phyloP scores from a whole-genome alignment of 2,113 vertebrate genomes.

The Rutilus rutilus region DNA sequence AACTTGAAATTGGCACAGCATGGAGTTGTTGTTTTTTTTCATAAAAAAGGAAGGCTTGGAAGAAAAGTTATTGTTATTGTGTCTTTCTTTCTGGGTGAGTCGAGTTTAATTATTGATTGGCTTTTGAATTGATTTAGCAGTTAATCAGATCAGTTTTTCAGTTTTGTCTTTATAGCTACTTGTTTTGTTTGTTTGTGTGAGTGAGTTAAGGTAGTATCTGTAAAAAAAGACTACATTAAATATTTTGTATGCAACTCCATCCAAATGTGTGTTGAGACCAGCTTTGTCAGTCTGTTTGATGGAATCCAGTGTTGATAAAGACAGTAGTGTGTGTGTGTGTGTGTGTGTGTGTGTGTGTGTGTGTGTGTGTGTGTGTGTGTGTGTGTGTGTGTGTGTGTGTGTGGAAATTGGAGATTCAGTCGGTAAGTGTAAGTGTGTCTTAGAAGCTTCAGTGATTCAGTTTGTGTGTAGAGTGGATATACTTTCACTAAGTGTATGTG shows the following conservation, averaged over 20 bases:
- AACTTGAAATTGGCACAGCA: conserved; percentile 63
- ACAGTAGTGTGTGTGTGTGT: background rate
- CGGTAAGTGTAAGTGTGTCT: conserved; percentile 24
- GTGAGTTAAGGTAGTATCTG: background rate
- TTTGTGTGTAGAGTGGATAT: conserved; percentile 37
- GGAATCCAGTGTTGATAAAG: conserved; percentile 21
- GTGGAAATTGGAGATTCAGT: conserved; percentile 2
- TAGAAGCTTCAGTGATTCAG: conserved; percentile 19
- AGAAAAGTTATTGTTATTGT: conserved; percentile 76
- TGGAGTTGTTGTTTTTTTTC: conserved; percentile 66
- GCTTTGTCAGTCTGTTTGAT: background rate
- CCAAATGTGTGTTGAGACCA: conserved; percentile 65
- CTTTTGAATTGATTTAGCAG: too few relatives aligned
- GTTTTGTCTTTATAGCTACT: too few relatives aligned
- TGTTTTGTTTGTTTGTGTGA: too few relatives aligned
- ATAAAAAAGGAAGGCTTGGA: conserved; percentile 65
- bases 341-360: background rate
- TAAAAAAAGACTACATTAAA: conserved; percentile 61
- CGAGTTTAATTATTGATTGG: too few relatives aligned
- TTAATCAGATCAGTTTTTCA: too few relatives aligned
- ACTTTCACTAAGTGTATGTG: conserved; percentile 45
- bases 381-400: background rate
- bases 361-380: conserved; percentile 21
- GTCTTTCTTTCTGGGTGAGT: conserved; percentile 51
- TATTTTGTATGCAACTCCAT: conserved; percentile 58